Evolutionary conservation across 2,113 vertebrate species (phyloP), one percentile per base, ranked within the genome.

Genomic region (Todiramphus chloris): DNA sequence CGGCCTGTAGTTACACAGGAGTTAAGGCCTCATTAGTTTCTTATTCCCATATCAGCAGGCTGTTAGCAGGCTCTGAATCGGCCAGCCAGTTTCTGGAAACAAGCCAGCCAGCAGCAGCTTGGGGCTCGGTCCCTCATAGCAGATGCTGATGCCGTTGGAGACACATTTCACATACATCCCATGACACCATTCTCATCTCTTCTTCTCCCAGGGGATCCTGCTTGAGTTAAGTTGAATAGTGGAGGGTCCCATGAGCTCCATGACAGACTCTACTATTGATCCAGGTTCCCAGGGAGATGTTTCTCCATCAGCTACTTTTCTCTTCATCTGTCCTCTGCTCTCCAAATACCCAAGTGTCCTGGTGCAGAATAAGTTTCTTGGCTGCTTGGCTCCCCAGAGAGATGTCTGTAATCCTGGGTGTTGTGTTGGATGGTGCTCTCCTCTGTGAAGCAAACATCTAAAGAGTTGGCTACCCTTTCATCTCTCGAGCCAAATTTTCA

Each of bases 21-120:
- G 89, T 96, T 96, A 94, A 94, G 94, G 95, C 91, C 89, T 96
- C 95, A 93, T 97, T 96, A 96, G 93, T 95, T 95, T 83, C 94
- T 94, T 93, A 93, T 96, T 96, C 91, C 91, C 53, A 31, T 58
- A 81, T 94, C 95, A 94, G 83, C 96, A 95, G 91, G 91, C 95
- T 94, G 93, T 97, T 96, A 93, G 94, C 83, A 94, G 90, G 67
- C 81, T 96, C 92, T 46, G 96, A 94, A 74, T 39, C 76, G 89
- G 91, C 93, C 84, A 74, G 9, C 17, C 0, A 0, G 15, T 74
- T 92, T 76, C 89, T 96, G 96, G 96, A 95, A 81, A 43, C 0
- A 3, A 94, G 92, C 92, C 95, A 96, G 63, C 21, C 48, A 2
- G 85, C 91, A 82, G 77, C 93, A 43, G 62, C 5, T 5, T 0